phyloP scores from a whole-genome alignment of 1,140 invertebrate genomes.

The Megathymus violae region DNA sequence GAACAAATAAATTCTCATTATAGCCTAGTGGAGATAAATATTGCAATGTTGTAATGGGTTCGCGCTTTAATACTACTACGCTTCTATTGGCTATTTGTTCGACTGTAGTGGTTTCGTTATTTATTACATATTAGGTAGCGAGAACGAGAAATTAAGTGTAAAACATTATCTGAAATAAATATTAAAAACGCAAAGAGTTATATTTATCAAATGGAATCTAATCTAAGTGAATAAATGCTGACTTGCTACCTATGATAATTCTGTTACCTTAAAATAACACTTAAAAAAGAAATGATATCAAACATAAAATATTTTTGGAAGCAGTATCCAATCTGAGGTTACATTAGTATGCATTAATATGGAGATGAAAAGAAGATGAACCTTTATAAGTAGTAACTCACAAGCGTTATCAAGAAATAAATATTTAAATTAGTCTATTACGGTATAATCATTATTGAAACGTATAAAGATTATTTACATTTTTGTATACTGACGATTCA shows the following conservation, averaged over 20 bases:
- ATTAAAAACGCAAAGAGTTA: too few relatives aligned
- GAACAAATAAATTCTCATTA: slow-evolving; percentile 72
- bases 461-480: slow-evolving; percentile 50
- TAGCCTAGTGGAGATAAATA: slow-evolving; percentile 62
- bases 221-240: too few relatives aligned
- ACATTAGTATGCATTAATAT: slow-evolving; percentile 15
- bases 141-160: too few relatives aligned
- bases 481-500: slow-evolving; percentile 48
- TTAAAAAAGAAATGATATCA: not conserved
- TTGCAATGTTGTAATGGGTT: slow-evolving; percentile 62
- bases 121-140: slow-evolving; percentile 33
- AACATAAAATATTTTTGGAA: not conserved
- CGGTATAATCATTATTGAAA: slow-evolving; percentile 45
- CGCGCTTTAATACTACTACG: slow-evolving; percentile 57
- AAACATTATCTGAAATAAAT: too few relatives aligned
- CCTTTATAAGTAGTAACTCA: slow-evolving; percentile 8
- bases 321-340: slow-evolving; percentile 23
- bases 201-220: too few relatives aligned
- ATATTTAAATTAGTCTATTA: slow-evolving; percentile 44
- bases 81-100: slow-evolving; percentile 46
- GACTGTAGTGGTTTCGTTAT: slow-evolving; percentile 30
- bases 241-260: not conserved
- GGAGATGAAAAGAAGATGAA: slow-evolving; percentile 17
- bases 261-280: not conserved
- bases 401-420: slow-evolving; percentile 32